Evolutionary conservation across 1,140 invertebrate genomes (phyloP).

Genomic region (Popillia japonica): DNA sequence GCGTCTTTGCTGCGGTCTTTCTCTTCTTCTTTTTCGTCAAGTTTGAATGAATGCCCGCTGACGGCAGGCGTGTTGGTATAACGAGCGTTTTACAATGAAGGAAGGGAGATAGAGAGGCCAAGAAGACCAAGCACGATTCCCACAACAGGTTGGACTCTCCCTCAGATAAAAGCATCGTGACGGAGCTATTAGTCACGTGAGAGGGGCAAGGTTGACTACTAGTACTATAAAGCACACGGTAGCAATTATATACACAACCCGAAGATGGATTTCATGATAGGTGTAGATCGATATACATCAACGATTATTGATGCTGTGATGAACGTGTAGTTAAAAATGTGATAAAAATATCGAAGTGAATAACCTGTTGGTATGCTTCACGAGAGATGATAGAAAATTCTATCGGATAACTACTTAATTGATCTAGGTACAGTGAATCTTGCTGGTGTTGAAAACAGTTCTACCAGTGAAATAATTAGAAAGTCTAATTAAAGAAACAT

Average conservation of each 20-base stretch:
- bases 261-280: slow-evolving; percentile 8
- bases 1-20: not conserved
- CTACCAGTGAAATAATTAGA: no score
- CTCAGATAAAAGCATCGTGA: slow-evolving; percentile 33
- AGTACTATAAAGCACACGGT: slow-evolving; percentile 20
- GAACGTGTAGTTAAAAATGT: not conserved
- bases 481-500: no score
- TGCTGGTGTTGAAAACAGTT: no score
- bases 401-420: no score
- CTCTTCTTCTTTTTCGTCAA: slow-evolving; percentile 9
- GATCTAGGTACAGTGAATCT: no score
- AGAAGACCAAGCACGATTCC: not conserved
- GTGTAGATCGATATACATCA: not conserved
- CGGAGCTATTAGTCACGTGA: slow-evolving; percentile 16
- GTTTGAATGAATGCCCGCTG: slow-evolving; percentile 19
- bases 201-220: not conserved
- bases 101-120: not conserved
- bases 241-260: slow-evolving; percentile 18
- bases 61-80: slow-evolving; percentile 32
- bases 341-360: not conserved
- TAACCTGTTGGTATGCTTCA: not conserved
- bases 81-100: slow-evolving; percentile 29
- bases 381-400: no score
- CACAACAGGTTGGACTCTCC: slow-evolving; percentile 21
- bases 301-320: not conserved